A percentile compares a stretch with the other conserved stretches of the same genome.
These are phyloP conservation scores for Hypomesus transpacificus DNA, from an alignment of 2,113 vertebrate genomes.

Conservation along the genomic window DNA sequence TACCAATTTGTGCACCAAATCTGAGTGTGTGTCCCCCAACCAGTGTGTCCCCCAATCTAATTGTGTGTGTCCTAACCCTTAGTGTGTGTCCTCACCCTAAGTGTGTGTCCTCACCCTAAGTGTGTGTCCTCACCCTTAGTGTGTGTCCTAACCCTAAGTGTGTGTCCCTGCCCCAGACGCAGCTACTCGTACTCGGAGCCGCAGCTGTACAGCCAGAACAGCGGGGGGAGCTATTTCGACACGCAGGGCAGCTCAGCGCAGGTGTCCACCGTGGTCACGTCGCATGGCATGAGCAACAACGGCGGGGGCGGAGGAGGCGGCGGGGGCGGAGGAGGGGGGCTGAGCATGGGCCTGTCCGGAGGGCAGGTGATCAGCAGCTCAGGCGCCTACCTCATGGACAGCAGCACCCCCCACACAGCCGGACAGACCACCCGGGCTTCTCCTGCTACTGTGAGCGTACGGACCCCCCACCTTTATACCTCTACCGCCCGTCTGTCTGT, in stretches of 20 bases:
- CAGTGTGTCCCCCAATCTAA: too few species aligned
- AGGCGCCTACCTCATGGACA: constrained; percentile 79
- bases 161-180: constrained; percentile 70
- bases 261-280: constrained; percentile 88
- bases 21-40: too few species aligned
- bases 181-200: constrained; percentile 90
- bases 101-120: too few species aligned
- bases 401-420: constrained; percentile 77
- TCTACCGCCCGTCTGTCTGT: not conserved
- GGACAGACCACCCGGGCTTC: constrained; percentile 86
- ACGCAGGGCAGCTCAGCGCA: constrained; percentile 83
- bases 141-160: too few species aligned
- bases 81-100: too few species aligned
- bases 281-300: constrained; percentile 92
- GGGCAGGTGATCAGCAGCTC: constrained; percentile 79
- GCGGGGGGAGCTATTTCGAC: constrained; percentile 89
- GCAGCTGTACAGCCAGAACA: constrained; percentile 91
- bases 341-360: constrained; percentile 83
- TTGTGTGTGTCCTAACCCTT: too few species aligned
- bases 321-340: constrained; percentile 80
- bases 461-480: not conserved
- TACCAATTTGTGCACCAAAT: too few species aligned
- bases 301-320: constrained; percentile 76
- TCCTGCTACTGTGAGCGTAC: constrained; percentile 74
- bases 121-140: too few species aligned